phyloP scores from a whole-genome alignment of 2,113 vertebrate species.

The Sceloporus undulatus region DNA sequence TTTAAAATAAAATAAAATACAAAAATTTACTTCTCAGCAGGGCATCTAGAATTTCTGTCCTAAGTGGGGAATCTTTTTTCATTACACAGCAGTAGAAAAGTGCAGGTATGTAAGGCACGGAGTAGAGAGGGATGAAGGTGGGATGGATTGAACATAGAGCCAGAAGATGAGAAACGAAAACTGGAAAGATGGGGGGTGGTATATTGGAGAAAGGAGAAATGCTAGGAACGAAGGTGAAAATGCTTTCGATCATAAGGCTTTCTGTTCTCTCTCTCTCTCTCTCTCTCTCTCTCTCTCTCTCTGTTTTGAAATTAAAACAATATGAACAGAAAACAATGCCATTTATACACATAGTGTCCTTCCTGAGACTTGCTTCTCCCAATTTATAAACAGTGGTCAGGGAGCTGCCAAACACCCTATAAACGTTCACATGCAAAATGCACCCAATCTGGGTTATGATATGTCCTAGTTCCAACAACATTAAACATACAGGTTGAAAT shows the following conservation, averaged over 20 bases:
- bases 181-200: not conserved
- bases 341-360: not conserved
- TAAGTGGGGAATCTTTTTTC: not conserved
- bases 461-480: not conserved
- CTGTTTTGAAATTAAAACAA: not conserved
- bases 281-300: not conserved
- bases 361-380: not conserved
- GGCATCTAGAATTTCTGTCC: too few species aligned
- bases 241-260: not conserved
- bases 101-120: not conserved
- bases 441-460: not conserved
- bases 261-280: not conserved
- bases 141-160: not conserved
- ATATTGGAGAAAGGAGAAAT: not conserved
- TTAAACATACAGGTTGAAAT: not conserved
- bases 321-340: not conserved
- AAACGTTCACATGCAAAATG: not conserved
- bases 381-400: not conserved
- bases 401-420: not conserved
- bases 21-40: too few species aligned
- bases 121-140: not conserved
- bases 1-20: too few species aligned
- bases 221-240: not conserved
- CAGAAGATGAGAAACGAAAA: not conserved
- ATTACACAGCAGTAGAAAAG: not conserved